Evolutionary conservation across 37 sponge, comb jelly and placozoan genomes (phyloP).

Genomic region (Spongilla lacustris): DNA sequence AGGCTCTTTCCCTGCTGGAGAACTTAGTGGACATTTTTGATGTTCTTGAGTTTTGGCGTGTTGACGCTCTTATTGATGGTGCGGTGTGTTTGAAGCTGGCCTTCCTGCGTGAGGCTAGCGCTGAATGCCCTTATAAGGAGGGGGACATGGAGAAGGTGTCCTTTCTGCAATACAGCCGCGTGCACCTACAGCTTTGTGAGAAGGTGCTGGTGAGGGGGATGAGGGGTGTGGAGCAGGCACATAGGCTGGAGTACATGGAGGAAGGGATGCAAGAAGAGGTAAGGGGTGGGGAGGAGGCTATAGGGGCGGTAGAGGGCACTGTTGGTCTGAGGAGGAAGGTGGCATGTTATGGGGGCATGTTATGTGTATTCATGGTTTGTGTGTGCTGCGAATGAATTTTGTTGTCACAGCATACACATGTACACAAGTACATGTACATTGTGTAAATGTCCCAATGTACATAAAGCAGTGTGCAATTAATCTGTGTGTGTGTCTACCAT

Average conservation of each 20-base stretch:
- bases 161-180: conserved; percentile 17
- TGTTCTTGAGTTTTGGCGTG: conserved; percentile 39
- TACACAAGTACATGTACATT: no score
- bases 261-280: neutral
- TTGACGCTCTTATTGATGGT: conserved; percentile 64
- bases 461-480: no score
- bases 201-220: conserved; percentile 18
- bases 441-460: no score
- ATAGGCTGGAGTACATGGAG: neutral
- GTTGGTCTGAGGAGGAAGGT: no score
- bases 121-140: neutral
- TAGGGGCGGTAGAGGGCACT: neutral
- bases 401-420: no score
- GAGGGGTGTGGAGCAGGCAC: conserved; percentile 5
- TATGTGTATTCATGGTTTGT: no score
- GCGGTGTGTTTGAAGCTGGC: conserved; percentile 63
- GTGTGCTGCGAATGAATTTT: no score
- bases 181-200: conserved; percentile 28
- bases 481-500: no score
- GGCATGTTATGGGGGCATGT: no score
- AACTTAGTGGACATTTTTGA: conserved; percentile 27
- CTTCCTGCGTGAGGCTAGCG: conserved; percentile 38
- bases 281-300: neutral
- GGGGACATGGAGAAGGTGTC: neutral
- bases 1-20: conserved; percentile 21